Percentiles rank a stretch among this genome's conserved stretches.
phyloP scores from a whole-genome alignment of 2,113 vertebrate species.

The Rafetus swinhoei region DNA sequence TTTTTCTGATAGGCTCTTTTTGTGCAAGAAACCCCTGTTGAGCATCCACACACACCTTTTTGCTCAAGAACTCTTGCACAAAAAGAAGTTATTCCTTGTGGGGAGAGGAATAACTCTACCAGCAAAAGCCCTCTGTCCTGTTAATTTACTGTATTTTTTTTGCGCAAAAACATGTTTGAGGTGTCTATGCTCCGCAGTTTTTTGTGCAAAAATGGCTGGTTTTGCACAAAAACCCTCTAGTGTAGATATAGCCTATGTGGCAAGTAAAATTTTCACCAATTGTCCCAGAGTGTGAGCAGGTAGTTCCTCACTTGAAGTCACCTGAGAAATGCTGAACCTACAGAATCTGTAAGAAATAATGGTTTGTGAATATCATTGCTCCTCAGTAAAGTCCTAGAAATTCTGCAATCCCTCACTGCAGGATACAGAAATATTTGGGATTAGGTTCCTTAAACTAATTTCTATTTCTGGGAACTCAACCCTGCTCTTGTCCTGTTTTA shows the following conservation, averaged over 20 bases:
- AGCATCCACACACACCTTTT: too few relatives aligned
- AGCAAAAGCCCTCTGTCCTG: too few relatives aligned
- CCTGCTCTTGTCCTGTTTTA: background rate
- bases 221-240: too few relatives aligned
- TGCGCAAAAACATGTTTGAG: too few relatives aligned
- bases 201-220: too few relatives aligned
- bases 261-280: background rate
- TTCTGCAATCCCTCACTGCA: background rate
- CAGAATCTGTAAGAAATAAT: background rate
- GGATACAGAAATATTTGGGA: background rate
- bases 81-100: too few relatives aligned
- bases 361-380: background rate
- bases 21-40: too few relatives aligned
- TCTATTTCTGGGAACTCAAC: background rate
- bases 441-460: background rate
- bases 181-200: too few relatives aligned
- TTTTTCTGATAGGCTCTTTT: too few relatives aligned
- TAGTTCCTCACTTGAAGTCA: background rate
- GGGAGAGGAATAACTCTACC: too few relatives aligned
- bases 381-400: conserved; percentile 12
- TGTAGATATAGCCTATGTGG: background rate
- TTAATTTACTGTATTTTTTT: too few relatives aligned
- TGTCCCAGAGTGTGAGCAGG: background rate
- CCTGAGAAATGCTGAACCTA: background rate
- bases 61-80: too few relatives aligned